phyloP scores from a whole-genome alignment of 2,113 vertebrate genomes.

The Emydocephalus ijimae region DNA sequence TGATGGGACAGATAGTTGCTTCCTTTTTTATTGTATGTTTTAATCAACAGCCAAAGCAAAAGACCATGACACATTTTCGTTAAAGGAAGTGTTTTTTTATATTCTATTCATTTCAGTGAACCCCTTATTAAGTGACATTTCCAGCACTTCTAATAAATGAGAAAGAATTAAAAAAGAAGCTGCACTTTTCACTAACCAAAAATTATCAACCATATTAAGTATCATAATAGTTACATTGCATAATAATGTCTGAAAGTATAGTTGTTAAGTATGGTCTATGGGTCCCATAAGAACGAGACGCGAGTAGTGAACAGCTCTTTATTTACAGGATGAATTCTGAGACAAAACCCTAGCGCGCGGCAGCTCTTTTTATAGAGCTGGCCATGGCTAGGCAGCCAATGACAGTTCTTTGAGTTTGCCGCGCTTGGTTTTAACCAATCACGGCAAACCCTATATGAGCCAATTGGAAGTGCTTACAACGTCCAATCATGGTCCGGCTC shows the following conservation, averaged over 20 bases:
- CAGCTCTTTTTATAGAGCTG: no score
- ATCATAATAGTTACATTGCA: not conserved
- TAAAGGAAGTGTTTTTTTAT: not conserved
- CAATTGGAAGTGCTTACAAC: no score
- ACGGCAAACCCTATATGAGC: no score
- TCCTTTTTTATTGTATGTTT: not conserved
- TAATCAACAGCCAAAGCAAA: conserved; percentile 8
- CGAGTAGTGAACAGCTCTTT: no score
- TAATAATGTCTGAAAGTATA: not conserved
- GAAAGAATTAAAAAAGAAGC: not conserved
- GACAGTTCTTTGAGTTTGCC: no score
- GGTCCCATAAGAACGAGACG: no score
- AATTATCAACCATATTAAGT: not conserved
- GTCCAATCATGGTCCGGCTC: no score
- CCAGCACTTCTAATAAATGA: not conserved
- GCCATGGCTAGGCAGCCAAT: no score
- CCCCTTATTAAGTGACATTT: not conserved
- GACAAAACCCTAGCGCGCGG: no score
- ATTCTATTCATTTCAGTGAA: not conserved
- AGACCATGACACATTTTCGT: not conserved
- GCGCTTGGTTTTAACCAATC: no score
- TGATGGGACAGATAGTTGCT: conserved; percentile 1
- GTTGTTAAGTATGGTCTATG: no score
- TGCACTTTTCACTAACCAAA: not conserved
- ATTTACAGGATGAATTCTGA: no score